Evolutionary conservation across 2,888 invertebrate genomes (phyloP).

Genomic region (Phortica okadai): DNA sequence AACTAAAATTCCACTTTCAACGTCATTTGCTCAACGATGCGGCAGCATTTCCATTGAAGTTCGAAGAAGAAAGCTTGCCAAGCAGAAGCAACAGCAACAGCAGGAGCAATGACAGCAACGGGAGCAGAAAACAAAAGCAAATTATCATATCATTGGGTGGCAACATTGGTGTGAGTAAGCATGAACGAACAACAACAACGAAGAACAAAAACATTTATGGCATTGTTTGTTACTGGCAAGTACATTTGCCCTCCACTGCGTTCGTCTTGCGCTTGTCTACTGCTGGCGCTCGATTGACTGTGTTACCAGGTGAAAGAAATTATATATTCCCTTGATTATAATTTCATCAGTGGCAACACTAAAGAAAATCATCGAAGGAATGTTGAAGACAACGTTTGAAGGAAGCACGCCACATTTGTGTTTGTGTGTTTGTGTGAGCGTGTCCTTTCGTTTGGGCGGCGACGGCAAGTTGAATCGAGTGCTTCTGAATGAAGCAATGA

Average conservation of each 20-base stretch:
- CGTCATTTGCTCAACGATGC: conserved; percentile 30
- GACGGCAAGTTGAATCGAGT: conserved; percentile 33
- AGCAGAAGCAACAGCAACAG: background rate
- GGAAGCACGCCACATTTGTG: background rate
- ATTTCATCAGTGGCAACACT: conserved; percentile 73
- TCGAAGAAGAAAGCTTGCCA: conserved; percentile 11
- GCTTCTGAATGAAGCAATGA: conserved; percentile 52
- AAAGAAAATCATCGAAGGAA: conserved; percentile 61
- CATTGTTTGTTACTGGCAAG: conserved; percentile 53
- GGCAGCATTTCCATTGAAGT: conserved; percentile 26
- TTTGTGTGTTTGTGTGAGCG: background rate
- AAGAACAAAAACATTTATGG: conserved; percentile 45
- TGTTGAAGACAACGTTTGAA: conserved; percentile 56
- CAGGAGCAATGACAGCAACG: conserved; percentile 12
- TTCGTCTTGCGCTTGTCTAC: background rate
- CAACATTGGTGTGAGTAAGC: conserved; percentile 33
- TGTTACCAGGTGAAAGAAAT: conserved; percentile 73
- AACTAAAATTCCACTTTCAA: conserved; percentile 32
- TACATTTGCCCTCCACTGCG: background rate
- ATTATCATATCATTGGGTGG: conserved; percentile 65
- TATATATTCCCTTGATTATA: conserved; percentile 74
- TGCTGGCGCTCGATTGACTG: conserved; percentile 37
- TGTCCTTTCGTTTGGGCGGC: conserved; percentile 16
- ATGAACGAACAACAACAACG: conserved; percentile 23
- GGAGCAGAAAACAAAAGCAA: conserved; percentile 64